Percentiles rank a stretch among this genome's conserved stretches.
Conservation (phyloP, 2,797 vertebrate genomes). For the Artibeus jamaicensis region DNA sequence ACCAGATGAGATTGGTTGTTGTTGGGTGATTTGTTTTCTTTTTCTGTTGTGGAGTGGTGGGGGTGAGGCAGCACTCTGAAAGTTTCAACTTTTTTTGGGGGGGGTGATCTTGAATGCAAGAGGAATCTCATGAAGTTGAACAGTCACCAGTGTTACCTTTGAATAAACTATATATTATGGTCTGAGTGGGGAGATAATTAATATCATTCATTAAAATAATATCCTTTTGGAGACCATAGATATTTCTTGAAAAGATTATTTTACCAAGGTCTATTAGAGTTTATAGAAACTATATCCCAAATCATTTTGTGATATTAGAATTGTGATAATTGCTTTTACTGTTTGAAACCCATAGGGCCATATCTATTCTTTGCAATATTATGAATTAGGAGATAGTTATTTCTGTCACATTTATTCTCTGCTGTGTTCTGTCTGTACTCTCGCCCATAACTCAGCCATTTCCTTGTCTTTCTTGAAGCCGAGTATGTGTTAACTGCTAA, state of each 20-base stretch:
- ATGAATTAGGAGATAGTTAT: not conserved
- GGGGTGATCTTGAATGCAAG: constrained; percentile 45
- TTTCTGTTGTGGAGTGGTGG: too few relatives aligned
- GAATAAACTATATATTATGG: not conserved
- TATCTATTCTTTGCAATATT: not conserved
- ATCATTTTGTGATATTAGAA: not conserved
- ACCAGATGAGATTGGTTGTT: constrained; percentile 53
- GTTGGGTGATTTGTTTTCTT: not conserved
- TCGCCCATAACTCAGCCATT: not conserved
- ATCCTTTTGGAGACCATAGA: not conserved
- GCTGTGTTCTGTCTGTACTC: not conserved
- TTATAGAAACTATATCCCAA: not conserved
- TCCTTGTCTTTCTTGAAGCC: not conserved
- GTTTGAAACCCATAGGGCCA: not conserved
- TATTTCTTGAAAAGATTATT: not conserved
- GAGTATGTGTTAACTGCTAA: fast-evolving
- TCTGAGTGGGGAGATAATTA: not conserved
- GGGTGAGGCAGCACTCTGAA: constrained; percentile 29
- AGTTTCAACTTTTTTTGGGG: constrained; percentile 25
- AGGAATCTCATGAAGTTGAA: not conserved
- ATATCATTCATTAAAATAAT: not conserved
- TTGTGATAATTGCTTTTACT: not conserved
- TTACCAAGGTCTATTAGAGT: not conserved
- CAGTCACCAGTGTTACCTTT: not conserved
- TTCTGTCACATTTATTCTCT: not conserved